Evolutionary conservation across 2,797 vertebrate genomes (phyloP), one percentile per base, ranked within the genome.

Genomic region (Danio jaintianensis): DNA sequence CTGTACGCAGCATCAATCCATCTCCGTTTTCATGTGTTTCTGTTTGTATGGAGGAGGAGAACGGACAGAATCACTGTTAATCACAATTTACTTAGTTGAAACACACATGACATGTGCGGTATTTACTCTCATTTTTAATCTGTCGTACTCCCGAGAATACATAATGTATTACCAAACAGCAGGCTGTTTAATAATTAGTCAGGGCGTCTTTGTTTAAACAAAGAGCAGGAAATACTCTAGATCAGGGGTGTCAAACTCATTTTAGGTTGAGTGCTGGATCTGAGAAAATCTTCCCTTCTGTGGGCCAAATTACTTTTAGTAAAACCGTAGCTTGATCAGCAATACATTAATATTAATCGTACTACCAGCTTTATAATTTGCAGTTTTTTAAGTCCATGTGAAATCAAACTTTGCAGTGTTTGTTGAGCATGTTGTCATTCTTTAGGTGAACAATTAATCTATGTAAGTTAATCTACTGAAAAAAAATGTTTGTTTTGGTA

Each of bases 81-180:
- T 79, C 77, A 71, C 67, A 79, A 53, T 79, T 75, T 75, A 63
- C 72, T 61, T 42, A 6, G 56, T 61, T 75, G 72, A 62, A 62
- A 75, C 76, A 13, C 48, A 40, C 18, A n/a, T 36, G 47, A 29
- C 70, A 64, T 53, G 43, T 47, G 48, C 36, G 16, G 29, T 79
- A 71, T 75, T 69, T 62, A 70, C 45, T 68, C 62, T 78, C 42
- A 59, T 82, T 66, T 36, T 53, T 74, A 53, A 52, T 62, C 76
- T 83, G 59, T 79, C 40, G 36, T 45, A 71, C 77, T 70, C 67
- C 36, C 52, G 77, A 79, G 58, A 71, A 79, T 71, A 53, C 47
- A 20, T 75, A 70, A 83, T 64, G 72, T 55, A 75, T 71, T 83
- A 56, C 38, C 50, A 56, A 80, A 62, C 77, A 83, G 82, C 77